Evolutionary conservation across 2,113 vertebrate species (phyloP).

Genomic region (Scopus umbretta): DNA sequence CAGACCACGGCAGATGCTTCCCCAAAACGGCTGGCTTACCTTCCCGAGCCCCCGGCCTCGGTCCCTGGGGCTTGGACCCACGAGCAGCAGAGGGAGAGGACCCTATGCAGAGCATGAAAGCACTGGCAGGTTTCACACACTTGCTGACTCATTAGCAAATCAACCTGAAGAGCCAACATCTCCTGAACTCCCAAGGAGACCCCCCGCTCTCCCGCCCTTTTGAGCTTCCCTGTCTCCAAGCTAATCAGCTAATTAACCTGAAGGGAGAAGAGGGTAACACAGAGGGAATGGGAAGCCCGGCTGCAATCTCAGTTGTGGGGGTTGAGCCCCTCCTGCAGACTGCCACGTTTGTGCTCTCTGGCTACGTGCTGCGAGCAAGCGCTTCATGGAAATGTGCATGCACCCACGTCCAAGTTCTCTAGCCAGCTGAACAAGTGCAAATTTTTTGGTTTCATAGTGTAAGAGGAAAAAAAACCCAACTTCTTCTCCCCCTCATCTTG

Average conservation of each 20-base stretch:
- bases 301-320: too few relatives aligned
- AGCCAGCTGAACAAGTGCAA: neutral
- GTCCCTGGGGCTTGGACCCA: neutral
- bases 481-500: neutral
- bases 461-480: neutral
- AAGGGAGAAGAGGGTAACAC: neutral
- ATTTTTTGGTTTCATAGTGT: neutral
- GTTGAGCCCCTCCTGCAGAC: too few relatives aligned
- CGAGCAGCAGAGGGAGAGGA: too few relatives aligned
- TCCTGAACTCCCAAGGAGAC: neutral
- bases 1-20: neutral
- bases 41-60: neutral
- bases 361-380: neutral
- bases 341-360: fast-evolving
- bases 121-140: fast-evolving
- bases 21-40: neutral
- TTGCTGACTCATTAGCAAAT: neutral
- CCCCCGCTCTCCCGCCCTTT: neutral
- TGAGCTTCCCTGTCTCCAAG: neutral
- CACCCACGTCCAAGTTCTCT: neutral
- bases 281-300: neutral
- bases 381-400: fast-evolving
- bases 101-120: neutral
- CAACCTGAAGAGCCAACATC: neutral
- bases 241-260: neutral